Conservation (phyloP, 2,797 vertebrate genomes). For the Sebastes hubbsi region DNA sequence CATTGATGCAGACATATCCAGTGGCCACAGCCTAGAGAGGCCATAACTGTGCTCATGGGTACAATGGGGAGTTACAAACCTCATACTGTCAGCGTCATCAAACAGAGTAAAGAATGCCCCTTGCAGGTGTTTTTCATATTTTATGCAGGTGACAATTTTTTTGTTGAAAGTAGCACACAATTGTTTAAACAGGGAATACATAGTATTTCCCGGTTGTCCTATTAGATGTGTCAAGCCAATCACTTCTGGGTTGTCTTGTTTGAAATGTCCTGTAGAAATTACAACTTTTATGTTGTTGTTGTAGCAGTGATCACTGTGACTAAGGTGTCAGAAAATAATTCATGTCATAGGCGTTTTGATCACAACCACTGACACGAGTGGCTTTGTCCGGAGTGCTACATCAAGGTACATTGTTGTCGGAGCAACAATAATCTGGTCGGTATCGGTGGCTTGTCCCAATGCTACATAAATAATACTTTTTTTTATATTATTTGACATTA, state of each 20-base stretch:
- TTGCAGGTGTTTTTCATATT: not conserved
- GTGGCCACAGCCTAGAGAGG: conserved; percentile 7
- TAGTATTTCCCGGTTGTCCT: not conserved
- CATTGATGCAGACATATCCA: conserved; percentile 3
- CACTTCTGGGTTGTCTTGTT: not conserved
- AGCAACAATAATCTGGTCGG: conserved; percentile 15
- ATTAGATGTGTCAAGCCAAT: conserved; percentile 1
- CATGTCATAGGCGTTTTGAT: not conserved
- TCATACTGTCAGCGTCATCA: not conserved
- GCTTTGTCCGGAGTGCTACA: conserved; percentile 45
- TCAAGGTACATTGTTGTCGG: conserved; percentile 22
- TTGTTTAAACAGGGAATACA: not conserved
- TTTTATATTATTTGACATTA: not conserved
- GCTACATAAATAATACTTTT: conserved; percentile 32
- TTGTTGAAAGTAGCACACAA: not conserved
- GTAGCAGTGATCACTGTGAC: not conserved
- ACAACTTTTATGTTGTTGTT: conserved; percentile 14
- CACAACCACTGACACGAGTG: not conserved
- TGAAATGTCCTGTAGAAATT: not conserved
- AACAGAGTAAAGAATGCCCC: not conserved
- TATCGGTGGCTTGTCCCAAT: conserved; percentile 12
- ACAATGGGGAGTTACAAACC: conserved; percentile 21
- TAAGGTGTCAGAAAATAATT: conserved; percentile 1
- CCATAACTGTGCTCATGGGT: conserved; percentile 7
- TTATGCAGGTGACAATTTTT: not conserved